Percentiles rank a stretch among this genome's conserved stretches.
phyloP scores from a whole-genome alignment of 2,113 vertebrate genomes.

The Ceratotherium simum region DNA sequence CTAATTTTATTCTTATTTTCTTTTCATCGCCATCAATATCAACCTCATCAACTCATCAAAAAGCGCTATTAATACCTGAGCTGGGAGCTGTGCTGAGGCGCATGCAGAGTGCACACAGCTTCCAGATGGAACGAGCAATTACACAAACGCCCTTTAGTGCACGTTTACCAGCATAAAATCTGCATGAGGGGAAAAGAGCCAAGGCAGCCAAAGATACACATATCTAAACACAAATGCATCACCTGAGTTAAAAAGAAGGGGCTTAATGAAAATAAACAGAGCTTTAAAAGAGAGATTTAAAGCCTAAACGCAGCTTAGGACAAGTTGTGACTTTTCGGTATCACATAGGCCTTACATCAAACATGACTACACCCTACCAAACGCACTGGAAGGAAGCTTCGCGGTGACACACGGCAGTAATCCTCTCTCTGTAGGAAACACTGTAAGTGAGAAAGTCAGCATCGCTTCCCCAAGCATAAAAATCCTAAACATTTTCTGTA shows the following conservation, averaged over 20 bases:
- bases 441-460: neutral
- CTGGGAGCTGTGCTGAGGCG: neutral
- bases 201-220: slow-evolving; percentile 73
- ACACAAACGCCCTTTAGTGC: slow-evolving; percentile 54
- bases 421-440: neutral
- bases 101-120: slow-evolving; percentile 54
- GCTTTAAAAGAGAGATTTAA: slow-evolving; percentile 73
- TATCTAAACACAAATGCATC: slow-evolving; percentile 74
- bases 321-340: slow-evolving; percentile 59
- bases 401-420: neutral
- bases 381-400: neutral
- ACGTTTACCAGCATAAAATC: slow-evolving; percentile 63
- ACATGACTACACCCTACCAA: neutral
- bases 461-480: neutral
- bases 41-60: slow-evolving; percentile 61
- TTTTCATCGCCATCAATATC: slow-evolving; percentile 39
- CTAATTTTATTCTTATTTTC: slow-evolving; percentile 58
- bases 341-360: neutral
- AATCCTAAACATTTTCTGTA: neutral
- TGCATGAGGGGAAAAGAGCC: slow-evolving; percentile 59
- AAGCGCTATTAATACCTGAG: slow-evolving; percentile 63
- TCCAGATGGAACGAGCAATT: slow-evolving; percentile 72
- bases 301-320: slow-evolving; percentile 63
- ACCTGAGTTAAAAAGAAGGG: slow-evolving; percentile 64
- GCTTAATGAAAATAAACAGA: slow-evolving; percentile 78